phyloP scores from a whole-genome alignment of 2,797 vertebrate genomes.

The Crenuchus spilurus region DNA sequence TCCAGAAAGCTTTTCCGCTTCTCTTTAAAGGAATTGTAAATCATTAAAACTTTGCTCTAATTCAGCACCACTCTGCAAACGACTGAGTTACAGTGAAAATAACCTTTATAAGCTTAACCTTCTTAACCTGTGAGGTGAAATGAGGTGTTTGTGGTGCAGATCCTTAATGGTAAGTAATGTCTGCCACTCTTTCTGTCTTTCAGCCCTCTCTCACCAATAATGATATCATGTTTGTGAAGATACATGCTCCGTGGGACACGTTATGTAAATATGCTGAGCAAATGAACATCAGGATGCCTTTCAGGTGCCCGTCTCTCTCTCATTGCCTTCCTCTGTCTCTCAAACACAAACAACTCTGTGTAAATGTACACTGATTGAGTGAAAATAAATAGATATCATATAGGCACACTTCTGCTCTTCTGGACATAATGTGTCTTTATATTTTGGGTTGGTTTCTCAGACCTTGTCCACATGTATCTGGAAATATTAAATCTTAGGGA shows the following conservation, averaged over 20 bases:
- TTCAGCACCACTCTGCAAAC: background rate
- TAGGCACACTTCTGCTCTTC: too few relatives aligned
- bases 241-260: slow-evolving; percentile 94
- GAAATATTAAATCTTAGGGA: too few relatives aligned
- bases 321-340: too few relatives aligned
- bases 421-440: too few relatives aligned
- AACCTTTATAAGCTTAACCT: too few relatives aligned
- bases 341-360: too few relatives aligned
- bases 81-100: background rate
- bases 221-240: slow-evolving; percentile 98
- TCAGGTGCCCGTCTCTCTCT: slow-evolving; percentile 99
- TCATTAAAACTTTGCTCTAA: background rate
- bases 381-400: too few relatives aligned
- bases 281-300: slow-evolving; percentile 98
- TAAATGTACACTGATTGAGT: too few relatives aligned
- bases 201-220: slow-evolving; percentile 93
- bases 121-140: too few relatives aligned
- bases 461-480: too few relatives aligned
- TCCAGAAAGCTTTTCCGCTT: background rate
- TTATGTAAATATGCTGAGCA: slow-evolving; percentile 98
- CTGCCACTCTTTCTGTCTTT: slow-evolving; percentile 51
- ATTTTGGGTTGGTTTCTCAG: too few relatives aligned
- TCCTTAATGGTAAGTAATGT: too few relatives aligned
- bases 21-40: background rate
- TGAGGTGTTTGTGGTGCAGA: background rate